Percentiles rank a stretch among this genome's conserved stretches.
Conservation (phyloP, 2,888 invertebrate genomes). For the Chloroclystis v-ata region DNA sequence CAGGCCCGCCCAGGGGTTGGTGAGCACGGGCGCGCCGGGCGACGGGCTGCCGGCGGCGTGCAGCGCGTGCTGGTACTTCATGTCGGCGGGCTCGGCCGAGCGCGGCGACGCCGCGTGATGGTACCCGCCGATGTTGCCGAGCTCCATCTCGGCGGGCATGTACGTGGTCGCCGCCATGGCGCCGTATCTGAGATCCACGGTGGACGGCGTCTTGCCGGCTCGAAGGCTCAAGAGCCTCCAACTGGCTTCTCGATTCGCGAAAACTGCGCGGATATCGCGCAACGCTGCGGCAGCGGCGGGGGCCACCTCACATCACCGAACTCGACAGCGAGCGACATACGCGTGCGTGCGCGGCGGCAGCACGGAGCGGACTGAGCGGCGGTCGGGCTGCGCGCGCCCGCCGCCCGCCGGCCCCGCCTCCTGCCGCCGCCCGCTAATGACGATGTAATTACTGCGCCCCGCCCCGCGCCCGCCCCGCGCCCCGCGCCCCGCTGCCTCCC, state of each 20-base stretch:
- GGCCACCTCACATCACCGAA: slow-evolving; percentile 76
- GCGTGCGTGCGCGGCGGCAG: slow-evolving; percentile 80
- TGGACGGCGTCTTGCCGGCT: slow-evolving; percentile 81
- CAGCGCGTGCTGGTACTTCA: slow-evolving; percentile 96
- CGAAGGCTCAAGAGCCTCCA: slow-evolving; percentile 77
- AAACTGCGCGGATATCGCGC: slow-evolving; percentile 72
- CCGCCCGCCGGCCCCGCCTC: slow-evolving; percentile 59
- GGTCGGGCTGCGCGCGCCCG: slow-evolving; percentile 62
- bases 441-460: slow-evolving; percentile 58
- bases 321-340: slow-evolving; percentile 74
- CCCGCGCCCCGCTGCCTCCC: slow-evolving; percentile 27
- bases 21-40: slow-evolving; percentile 75
- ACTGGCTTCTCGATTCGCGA: slow-evolving; percentile 69
- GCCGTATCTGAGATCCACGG: slow-evolving; percentile 81
- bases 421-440: slow-evolving; percentile 58
- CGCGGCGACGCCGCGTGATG: slow-evolving; percentile 91
- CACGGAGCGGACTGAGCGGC: slow-evolving; percentile 71
- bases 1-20: slow-evolving; percentile 90
- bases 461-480: slow-evolving; percentile 37
- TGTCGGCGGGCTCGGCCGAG: slow-evolving; percentile 92
- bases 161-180: slow-evolving; percentile 98
- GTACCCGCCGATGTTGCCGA: slow-evolving; percentile 88
- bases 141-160: slow-evolving; percentile 93
- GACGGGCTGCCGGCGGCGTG: slow-evolving; percentile 83
- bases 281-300: slow-evolving; percentile 71